Percentiles rank a stretch among this genome's conserved stretches.
Conservation (phyloP, 64 coral and sea anemone species). For the Acropora tenuis region DNA sequence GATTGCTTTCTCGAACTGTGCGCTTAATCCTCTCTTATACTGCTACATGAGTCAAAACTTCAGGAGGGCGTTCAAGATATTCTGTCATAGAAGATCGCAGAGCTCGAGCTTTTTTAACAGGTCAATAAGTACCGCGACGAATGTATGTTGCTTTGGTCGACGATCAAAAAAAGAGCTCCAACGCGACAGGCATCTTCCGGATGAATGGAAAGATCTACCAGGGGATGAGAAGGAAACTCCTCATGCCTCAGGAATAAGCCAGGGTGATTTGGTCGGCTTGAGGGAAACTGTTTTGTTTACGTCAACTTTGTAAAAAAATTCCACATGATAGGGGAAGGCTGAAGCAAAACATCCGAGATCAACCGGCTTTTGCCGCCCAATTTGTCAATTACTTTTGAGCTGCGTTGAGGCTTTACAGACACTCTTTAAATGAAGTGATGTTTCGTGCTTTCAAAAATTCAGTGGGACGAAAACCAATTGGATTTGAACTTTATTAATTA, state of each 20-base stretch:
- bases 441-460: no score
- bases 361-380: no score
- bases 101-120: neutral
- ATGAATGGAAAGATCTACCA: neutral
- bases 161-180: neutral
- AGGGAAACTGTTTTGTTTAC: neutral
- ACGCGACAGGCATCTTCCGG: neutral
- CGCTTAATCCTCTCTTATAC: slow-evolving; percentile 78
- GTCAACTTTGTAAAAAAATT: slow-evolving; percentile 2
- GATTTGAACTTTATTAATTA: no score
- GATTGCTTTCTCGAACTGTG: slow-evolving; percentile 81
- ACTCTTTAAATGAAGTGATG: no score
- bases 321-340: neutral
- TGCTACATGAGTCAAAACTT: slow-evolving; percentile 94
- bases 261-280: neutral
- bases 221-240: neutral
- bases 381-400: no score
- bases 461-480: no score
- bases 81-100: slow-evolving; percentile 20
- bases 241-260: neutral
- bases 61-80: slow-evolving; percentile 55
- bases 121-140: neutral
- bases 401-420: no score
- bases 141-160: neutral
- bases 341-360: no score